These are phyloP conservation scores for Burhinus oedicnemus DNA, from an alignment of 2,113 vertebrate species.

Conservation along the genomic window DNA sequence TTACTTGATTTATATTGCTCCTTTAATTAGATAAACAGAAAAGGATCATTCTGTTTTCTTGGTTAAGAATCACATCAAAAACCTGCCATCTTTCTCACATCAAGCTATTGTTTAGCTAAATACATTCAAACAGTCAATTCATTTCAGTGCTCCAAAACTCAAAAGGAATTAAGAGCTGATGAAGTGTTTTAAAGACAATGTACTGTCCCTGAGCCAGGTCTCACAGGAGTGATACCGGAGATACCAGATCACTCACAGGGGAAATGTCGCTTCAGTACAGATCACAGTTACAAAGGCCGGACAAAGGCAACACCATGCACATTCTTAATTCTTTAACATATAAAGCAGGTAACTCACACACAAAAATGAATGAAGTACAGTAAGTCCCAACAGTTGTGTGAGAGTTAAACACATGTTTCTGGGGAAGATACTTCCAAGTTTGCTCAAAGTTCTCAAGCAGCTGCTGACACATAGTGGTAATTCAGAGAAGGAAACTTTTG, in stretches of 20 bases:
- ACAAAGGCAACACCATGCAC: not conserved
- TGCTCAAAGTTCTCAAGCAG: not conserved
- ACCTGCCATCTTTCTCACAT: not conserved
- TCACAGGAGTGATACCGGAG: not conserved
- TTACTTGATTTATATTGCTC: not conserved
- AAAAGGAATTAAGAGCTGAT: not conserved
- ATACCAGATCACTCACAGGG: not conserved
- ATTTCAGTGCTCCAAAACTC: not conserved
- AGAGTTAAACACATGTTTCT: not conserved
- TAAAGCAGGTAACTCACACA: not conserved
- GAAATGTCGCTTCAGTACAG: not conserved
- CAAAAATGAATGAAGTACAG: not conserved
- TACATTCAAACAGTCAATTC: not conserved
- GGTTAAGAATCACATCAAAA: not conserved
- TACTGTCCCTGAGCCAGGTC: not conserved
- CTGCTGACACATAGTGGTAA: not conserved
- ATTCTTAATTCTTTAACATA: not conserved
- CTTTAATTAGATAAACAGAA: not conserved
- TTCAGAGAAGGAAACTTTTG: not conserved
- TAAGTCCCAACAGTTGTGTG: not conserved
- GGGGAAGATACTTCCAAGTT: not conserved
- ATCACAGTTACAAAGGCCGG: not conserved
- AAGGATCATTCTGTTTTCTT: not conserved
- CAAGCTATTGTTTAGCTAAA: not conserved
- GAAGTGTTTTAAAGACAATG: slow-evolving; percentile 9